phyloP scores from a whole-genome alignment of 1,140 invertebrate genomes.

The Holotrichia oblita region DNA sequence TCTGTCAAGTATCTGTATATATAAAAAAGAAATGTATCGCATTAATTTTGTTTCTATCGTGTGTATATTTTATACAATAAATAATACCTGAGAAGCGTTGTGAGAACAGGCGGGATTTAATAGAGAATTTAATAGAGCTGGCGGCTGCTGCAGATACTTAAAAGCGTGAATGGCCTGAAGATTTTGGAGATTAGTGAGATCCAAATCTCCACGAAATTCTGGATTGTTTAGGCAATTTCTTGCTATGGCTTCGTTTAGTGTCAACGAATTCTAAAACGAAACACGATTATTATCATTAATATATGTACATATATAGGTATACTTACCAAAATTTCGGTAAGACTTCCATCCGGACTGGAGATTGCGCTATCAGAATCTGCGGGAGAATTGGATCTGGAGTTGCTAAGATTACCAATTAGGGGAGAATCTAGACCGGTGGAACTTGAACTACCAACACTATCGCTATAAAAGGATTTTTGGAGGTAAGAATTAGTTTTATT shows the following conservation, averaged over 20 bases:
- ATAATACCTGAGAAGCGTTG: constrained; percentile 46
- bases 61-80: too few relatives aligned
- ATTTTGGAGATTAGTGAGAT: constrained; percentile 63
- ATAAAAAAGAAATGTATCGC: background rate
- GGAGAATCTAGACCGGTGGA: constrained; percentile 64
- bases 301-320: too few relatives aligned
- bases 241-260: constrained; percentile 54
- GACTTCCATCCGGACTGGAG: constrained; percentile 68
- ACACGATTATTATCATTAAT: background rate
- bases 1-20: constrained; percentile 49
- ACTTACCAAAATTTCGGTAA: constrained; percentile 74
- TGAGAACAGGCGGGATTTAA: constrained; percentile 52
- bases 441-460: constrained; percentile 64
- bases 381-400: constrained; percentile 68
- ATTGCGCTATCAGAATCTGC: constrained; percentile 71
- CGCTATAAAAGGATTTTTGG: constrained; percentile 48
- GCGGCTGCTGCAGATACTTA: constrained; percentile 62
- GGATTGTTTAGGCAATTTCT: constrained; percentile 50
- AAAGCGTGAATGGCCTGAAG: constrained; percentile 62
- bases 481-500: too few relatives aligned
- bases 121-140: constrained; percentile 53
- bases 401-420: constrained; percentile 58
- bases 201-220: constrained; percentile 56
- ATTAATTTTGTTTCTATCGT: too few relatives aligned
- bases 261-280: constrained; percentile 54